Conservation (phyloP, 2,113 vertebrate species). For the Sylvia atricapilla region DNA sequence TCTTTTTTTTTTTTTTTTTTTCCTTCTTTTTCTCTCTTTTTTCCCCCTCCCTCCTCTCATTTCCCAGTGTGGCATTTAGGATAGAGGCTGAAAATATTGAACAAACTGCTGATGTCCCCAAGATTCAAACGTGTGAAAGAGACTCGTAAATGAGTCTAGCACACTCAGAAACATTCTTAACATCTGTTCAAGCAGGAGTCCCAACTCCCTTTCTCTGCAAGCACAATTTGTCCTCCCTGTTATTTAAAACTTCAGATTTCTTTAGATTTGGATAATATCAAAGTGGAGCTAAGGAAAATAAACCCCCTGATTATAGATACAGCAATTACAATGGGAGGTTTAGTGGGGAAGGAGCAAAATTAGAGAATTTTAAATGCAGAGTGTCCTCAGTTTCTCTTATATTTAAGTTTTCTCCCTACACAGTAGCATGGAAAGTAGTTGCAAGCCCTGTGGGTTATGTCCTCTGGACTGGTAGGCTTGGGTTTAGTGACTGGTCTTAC, state of each 20-base stretch:
- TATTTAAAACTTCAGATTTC: constrained; percentile 39
- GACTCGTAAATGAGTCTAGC: constrained; percentile 64
- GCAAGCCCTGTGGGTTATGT: not conserved
- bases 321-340: not conserved
- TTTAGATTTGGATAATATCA: constrained; percentile 19
- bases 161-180: constrained; percentile 56
- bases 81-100: constrained; percentile 60
- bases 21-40: not conserved
- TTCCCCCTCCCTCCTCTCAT: not conserved
- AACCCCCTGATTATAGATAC: not conserved
- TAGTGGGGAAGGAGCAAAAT: not conserved
- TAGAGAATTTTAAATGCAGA: not conserved
- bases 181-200: constrained; percentile 59
- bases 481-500: not conserved
- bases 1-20: not conserved
- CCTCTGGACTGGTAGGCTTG: not conserved
- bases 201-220: constrained; percentile 44
- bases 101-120: constrained; percentile 60
- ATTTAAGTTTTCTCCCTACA: not conserved
- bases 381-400: not conserved
- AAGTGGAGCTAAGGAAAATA: not conserved
- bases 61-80: constrained; percentile 47
- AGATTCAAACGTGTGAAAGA: constrained; percentile 56
- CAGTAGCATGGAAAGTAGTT: not conserved
- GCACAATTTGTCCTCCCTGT: constrained; percentile 57